Evolutionary conservation across 1,140 invertebrate genomes (phyloP), one percentile per base, ranked within the genome.

Genomic region (Nephotettix cincticeps): DNA sequence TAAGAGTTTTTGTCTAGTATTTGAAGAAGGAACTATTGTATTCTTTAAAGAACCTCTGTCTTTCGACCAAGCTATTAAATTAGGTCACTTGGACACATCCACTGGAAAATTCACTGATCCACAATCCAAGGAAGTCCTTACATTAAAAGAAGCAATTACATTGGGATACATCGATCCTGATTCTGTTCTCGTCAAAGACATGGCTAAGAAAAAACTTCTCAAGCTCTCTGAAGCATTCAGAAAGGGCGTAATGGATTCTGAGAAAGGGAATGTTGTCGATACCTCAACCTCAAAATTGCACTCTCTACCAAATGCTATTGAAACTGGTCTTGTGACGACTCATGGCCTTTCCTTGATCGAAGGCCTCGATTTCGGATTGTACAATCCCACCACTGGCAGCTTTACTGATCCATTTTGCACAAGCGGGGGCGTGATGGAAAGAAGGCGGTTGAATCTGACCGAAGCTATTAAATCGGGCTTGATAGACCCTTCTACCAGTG

Each of bases 151-250:
- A 78, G 93, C 95, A 1, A 85, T 94, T 58, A 86, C 87, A 70
- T 83, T 89, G 21, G 94, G 95, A 68, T 87, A 93, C 32, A 88
- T 98, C 56, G 93, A 97, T 83, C 89, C 93, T 0, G 89, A 94
- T 79, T 93, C 93, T 9, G 93, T 92, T 30, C 81, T 96, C 68
- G 88, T 97, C 45, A 96, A 96, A 86, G 94, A 96, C 83, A 87
- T 88, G 71, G 86, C 90, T 73, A 93, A 93, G 77, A 89, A 90
- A 76, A 89, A 90, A 77, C 81, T 96, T 69, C 85, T 95, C 9
- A 94, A 93, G 77, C 84, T 97, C 68, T 88, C 90, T 25, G 93
- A 96, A 79, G 94, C 93, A 17, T 93, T 93, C 81, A 86, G 91
- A 47, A 90, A 90, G 79, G 94, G 93, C 23, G 82, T 96, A 17